Base-by-base conservation (phyloP, 2,797 vertebrate genomes). In the Sebastes taczanowskii region DNA sequence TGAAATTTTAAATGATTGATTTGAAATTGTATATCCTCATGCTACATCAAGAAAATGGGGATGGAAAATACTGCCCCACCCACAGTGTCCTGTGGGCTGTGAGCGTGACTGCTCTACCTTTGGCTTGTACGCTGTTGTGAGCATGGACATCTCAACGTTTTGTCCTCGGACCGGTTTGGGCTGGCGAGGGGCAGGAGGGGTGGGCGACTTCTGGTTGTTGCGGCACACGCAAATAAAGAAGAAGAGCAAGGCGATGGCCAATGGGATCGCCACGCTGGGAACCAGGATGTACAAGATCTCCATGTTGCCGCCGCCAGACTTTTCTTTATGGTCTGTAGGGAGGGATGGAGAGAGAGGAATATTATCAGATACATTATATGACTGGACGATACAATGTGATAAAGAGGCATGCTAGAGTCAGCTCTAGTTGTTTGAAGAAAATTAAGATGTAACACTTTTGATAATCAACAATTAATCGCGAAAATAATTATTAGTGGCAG, bases 141-240 rank as follows among this genome's bases (percentile, higher is more conserved):
- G 96, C 98, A 99, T 99, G 2, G 99, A 99, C 98, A 99, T 99
- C 96, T 99, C 99, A 2, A 99, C 98, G 0, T 99, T 99, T 74
- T 99, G 99, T 0, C 98, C 98, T 6, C 98, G 92, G 7, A 99
- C 98, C 0, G 97, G 97, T 52, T 99, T 99, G 0, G 98, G 98
- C 76, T 98, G 99, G 13, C 97, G 95, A 10, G 97, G 97, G 0
- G 95, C 95, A 0, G 97, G 97, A 0, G 98, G 97, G 2, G 96
- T 96, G 0, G 98, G 92, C 0, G 97, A 93, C 94, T 99, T 99
- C 94, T 99, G 98, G 86, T 97, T 99, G 94, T 98, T 99, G n/a
- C 99, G 97, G 83, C 99, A 99, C 80, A 99, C 97, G 6, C 99
- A 99, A 77, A 99, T 99, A 87, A 99, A 99, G 94, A 99, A 98